Percentiles rank a stretch among this genome's conserved stretches.
Evolutionary conservation across 2,113 vertebrate species (phyloP).

Genomic region (Myiozetetes cayanensis): DNA sequence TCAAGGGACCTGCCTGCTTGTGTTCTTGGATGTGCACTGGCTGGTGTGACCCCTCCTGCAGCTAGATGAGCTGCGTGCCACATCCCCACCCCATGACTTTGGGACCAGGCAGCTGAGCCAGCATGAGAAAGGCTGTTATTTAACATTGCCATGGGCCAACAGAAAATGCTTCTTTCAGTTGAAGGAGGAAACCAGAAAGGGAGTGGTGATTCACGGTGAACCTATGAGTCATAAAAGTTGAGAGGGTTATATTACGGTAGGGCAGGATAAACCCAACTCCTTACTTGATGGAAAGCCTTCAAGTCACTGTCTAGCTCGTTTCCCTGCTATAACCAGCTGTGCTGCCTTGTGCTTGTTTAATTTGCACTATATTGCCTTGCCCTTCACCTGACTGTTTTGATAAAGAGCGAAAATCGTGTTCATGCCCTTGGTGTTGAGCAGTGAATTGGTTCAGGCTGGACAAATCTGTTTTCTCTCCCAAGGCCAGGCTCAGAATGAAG

Average conservation of each 20-base stretch:
- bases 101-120: neutral
- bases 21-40: fast-evolving
- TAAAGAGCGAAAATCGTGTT: neutral
- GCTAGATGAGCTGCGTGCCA: neutral
- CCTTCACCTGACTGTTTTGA: neutral
- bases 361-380: neutral
- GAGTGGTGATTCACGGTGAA: neutral
- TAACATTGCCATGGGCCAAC: neutral
- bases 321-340: neutral
- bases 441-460: neutral
- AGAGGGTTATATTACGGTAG: neutral
- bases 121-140: neutral
- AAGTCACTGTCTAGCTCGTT: neutral
- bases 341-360: neutral
- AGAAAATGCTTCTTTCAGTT: neutral
- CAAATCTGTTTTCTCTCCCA: neutral
- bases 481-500: neutral
- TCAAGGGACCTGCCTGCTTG: neutral
- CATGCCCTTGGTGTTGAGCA: neutral
- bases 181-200: conserved; percentile 20
- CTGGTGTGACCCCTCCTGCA: fast-evolving
- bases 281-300: neutral
- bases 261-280: neutral
- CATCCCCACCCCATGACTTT: neutral
- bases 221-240: conserved; percentile 17